Base-by-base conservation (phyloP, 2,113 vertebrate species). In the Coturnix japonica region DNA sequence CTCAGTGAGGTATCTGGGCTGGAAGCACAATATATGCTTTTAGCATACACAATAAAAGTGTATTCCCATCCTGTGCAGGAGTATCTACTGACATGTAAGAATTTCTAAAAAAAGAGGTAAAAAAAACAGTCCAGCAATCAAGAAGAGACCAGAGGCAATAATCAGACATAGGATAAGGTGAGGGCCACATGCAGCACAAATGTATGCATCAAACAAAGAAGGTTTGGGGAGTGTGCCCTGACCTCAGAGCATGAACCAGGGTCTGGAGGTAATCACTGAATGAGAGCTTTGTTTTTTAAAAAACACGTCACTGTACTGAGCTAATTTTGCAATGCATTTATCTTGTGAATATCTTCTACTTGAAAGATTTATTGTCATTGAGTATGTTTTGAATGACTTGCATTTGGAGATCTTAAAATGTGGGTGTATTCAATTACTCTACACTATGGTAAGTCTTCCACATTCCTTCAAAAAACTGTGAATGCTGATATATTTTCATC, bases 391-490 rank as follows among this genome's bases (percentile, higher is more conserved):
- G 37, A 80, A 61, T 69, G 57, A 13, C 53, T 88, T 92, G 82
- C 15, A 26, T 57, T 70, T 44, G 11, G 2, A 5, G 5, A 47
- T 73, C 39, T 66, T 74, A 65, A 37, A 73, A 63, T 53, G 6
- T 39, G 15, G 16, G 4, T 17, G 28, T 56, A 60, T 31, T 88
- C 39, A 51, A 2, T 69, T 49, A 57, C 8, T 87, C 33, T 64
- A 25, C 7, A 11, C 15, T 53, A 5, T 9, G 57, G 11, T 35
- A 70, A 93, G 82, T 0, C 8, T 88, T 86, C 56, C 30, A 21
- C 1, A 0, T 6, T 61, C 30, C 12, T 71, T 57, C 41, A 43
- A 74, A n/a, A 65, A 76, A 39, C 23, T 1, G 0, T 35, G 17
- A 80, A 84, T 44, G 21, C 51, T 63, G 33, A 18, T 41, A 53